phyloP scores from a whole-genome alignment of 2,113 vertebrate species.

The Benitochromis conjunctus region DNA sequence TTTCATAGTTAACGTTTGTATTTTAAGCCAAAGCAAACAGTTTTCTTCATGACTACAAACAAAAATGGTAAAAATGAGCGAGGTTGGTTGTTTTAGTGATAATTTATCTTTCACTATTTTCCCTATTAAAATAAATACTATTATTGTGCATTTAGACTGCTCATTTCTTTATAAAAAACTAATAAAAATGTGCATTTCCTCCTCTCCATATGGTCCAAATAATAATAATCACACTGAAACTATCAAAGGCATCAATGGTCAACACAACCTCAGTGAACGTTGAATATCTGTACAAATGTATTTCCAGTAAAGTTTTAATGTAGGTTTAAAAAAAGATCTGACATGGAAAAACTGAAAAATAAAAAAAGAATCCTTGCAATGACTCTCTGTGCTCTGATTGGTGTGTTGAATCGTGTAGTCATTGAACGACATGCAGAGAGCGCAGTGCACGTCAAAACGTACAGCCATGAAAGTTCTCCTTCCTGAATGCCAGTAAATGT shows the following conservation, averaged over 20 bases:
- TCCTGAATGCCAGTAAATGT: neutral
- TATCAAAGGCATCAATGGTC: neutral
- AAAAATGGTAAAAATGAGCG: neutral
- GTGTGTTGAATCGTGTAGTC: neutral
- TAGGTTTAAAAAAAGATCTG: neutral
- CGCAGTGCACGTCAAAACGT: neutral
- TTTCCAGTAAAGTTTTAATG: neutral
- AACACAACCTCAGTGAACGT: neutral
- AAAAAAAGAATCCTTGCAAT: neutral
- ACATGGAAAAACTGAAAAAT: neutral
- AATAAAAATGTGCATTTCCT: neutral
- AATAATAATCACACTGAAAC: neutral
- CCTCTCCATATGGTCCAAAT: too few relatives aligned
- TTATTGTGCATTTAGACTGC: neutral
- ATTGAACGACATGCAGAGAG: neutral
- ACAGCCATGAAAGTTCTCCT: neutral
- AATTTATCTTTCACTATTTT: neutral
- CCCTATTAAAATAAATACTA: neutral
- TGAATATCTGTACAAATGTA: neutral
- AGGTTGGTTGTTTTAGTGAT: neutral
- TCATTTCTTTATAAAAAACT: neutral
- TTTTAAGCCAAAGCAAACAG: neutral
- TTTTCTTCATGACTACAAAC: fast-evolving
- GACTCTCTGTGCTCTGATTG: neutral
- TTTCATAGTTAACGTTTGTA: neutral